Evolutionary conservation across 2,797 vertebrate genomes (phyloP).

Genomic region (Corythornis leucogaster): DNA sequence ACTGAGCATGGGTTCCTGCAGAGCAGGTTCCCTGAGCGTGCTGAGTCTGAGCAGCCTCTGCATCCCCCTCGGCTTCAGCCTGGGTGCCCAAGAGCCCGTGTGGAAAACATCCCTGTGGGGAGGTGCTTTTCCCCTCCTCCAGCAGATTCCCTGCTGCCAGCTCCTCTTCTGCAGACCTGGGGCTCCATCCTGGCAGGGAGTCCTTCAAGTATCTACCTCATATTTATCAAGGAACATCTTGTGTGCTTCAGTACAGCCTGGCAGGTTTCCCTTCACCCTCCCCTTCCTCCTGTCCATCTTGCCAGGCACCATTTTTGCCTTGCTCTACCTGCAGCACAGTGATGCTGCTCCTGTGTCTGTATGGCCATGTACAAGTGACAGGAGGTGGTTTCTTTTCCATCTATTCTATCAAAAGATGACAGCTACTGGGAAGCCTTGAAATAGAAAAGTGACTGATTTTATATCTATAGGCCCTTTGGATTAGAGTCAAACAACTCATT

Average conservation of each 20-base stretch:
- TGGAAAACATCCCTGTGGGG: not conserved
- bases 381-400: not conserved
- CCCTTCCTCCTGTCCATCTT: not conserved
- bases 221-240: too few relatives aligned
- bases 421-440: not conserved
- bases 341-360: accelerated
- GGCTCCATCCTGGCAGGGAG: not conserved
- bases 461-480: not conserved
- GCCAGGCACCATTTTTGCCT: not conserved
- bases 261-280: not conserved
- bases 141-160: not conserved
- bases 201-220: not conserved
- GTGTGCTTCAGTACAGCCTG: not conserved
- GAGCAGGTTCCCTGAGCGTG: not conserved
- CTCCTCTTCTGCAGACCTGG: not conserved
- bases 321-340: not conserved
- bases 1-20: not conserved
- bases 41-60: not conserved
- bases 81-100: not conserved
- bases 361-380: accelerated
- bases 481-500: not conserved
- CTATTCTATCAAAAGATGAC: not conserved
- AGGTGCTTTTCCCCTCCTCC: not conserved
- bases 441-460: not conserved
- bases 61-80: not conserved